Evolutionary conservation across 2,888 invertebrate species (phyloP).

Genomic region (Drosophila picticornis): DNA sequence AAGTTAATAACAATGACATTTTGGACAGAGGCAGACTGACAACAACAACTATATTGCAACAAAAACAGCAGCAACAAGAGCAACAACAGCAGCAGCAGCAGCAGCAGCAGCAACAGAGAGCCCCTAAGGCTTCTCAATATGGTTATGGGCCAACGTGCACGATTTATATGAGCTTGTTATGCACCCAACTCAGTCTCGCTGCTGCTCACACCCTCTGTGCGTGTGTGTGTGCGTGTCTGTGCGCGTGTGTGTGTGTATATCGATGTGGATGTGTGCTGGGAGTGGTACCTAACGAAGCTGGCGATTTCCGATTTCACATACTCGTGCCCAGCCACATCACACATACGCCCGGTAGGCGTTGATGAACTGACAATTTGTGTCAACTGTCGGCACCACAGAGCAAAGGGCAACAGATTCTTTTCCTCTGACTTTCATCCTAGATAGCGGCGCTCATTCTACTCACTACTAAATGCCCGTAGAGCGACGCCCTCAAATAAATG

Average conservation of each 20-base stretch:
- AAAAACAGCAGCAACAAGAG: background rate
- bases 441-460: slow-evolving; percentile 4
- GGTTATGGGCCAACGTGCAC: slow-evolving; percentile 78
- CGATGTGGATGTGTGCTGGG: slow-evolving; percentile 13
- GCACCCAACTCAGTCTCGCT: slow-evolving; percentile 4
- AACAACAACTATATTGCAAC: slow-evolving; percentile 16
- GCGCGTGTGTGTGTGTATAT: slow-evolving; percentile 9
- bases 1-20: slow-evolving; percentile 79
- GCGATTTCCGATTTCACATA: slow-evolving; percentile 4
- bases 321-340: slow-evolving; percentile 47
- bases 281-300: slow-evolving; percentile 62
- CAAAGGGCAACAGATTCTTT: slow-evolving; percentile 55
- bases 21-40: slow-evolving; percentile 38
- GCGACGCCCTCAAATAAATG: slow-evolving; percentile 77
- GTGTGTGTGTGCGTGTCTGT: background rate
- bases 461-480: slow-evolving; percentile 43
- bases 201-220: background rate
- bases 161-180: slow-evolving; percentile 68
- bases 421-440: background rate
- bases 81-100: background rate
- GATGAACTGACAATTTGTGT: slow-evolving; percentile 83
- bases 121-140: slow-evolving; percentile 63
- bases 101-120: slow-evolving; percentile 29
- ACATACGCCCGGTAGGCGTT: slow-evolving; percentile 78
- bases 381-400: slow-evolving; percentile 73